phyloP scores from a whole-genome alignment of 2,888 invertebrate genomes.

The Agrilus cyanescens region DNA sequence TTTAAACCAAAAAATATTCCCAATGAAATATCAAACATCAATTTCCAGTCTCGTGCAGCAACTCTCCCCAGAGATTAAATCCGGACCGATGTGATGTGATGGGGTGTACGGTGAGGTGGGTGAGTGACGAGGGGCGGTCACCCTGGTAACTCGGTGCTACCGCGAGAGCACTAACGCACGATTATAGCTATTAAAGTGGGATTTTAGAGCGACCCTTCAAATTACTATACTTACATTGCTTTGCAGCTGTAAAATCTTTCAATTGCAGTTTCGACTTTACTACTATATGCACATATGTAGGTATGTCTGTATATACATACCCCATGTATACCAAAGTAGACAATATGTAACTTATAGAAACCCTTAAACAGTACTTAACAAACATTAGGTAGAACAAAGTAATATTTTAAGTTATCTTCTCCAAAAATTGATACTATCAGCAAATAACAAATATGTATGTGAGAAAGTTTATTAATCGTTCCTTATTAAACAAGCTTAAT shows the following conservation, averaged over 20 bases:
- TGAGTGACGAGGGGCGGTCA: slow-evolving; percentile 25
- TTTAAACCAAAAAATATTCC: slow-evolving; percentile 20
- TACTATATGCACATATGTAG: too few species aligned
- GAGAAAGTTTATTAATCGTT: too few species aligned
- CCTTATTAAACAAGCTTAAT: too few species aligned
- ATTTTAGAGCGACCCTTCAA: slow-evolving; percentile 27
- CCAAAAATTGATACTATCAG: too few species aligned
- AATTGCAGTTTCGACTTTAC: too few species aligned
- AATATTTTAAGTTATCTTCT: too few species aligned
- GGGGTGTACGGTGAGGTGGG: slow-evolving; percentile 18
- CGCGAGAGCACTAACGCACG: slow-evolving; percentile 30
- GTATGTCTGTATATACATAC: too few species aligned
- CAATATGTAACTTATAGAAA: too few species aligned
- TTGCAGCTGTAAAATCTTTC: slow-evolving; percentile 9
- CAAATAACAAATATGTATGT: too few species aligned
- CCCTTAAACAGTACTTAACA: too few species aligned
- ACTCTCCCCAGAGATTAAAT: slow-evolving; percentile 24
- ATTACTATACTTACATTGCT: slow-evolving; percentile 24
- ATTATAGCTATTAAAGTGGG: slow-evolving; percentile 34
- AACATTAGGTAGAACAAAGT: too few species aligned
- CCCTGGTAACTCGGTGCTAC: slow-evolving; percentile 30
- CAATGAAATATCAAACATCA: slow-evolving; percentile 23
- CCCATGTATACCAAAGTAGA: too few species aligned
- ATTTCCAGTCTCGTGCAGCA: slow-evolving; percentile 20
- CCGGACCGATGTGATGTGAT: slow-evolving; percentile 19